Percentiles rank a stretch among this genome's conserved stretches.
phyloP scores from a whole-genome alignment of 2,888 invertebrate species.

The Escarpia spicata region DNA sequence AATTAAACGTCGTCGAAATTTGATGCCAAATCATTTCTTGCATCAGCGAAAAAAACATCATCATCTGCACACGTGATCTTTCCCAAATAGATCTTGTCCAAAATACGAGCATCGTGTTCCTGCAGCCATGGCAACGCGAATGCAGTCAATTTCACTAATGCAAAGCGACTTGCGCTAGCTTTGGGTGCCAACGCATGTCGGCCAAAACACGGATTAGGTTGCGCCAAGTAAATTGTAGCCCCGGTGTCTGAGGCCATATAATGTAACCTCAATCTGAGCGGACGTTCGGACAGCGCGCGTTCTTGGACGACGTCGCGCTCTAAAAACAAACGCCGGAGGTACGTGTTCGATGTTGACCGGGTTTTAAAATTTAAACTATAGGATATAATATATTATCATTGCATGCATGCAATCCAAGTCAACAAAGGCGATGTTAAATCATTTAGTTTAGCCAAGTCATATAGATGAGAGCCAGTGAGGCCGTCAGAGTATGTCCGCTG shows the following conservation, averaged over 20 bases:
- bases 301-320: not conserved
- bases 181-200: not conserved
- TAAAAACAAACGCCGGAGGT: not conserved
- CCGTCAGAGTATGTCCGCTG: not conserved
- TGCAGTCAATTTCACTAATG: not conserved
- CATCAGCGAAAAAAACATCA: not conserved
- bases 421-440: not conserved
- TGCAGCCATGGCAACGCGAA: constrained; percentile 10
- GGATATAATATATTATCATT: not conserved
- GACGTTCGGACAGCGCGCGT: not conserved
- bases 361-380: not conserved
- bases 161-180: not conserved
- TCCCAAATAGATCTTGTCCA: not conserved
- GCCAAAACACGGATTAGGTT: not conserved
- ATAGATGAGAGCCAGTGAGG: not conserved
- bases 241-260: not conserved
- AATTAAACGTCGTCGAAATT: not conserved
- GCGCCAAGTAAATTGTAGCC: not conserved
- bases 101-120: not conserved
- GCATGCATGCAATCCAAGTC: not conserved
- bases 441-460: not conserved
- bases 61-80: not conserved
- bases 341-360: not conserved
- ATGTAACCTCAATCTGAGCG: not conserved
- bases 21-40: not conserved